These are phyloP conservation scores for Drosophila tropicalis DNA, from an alignment of 1,140 invertebrate species.

Conservation along the genomic window DNA sequence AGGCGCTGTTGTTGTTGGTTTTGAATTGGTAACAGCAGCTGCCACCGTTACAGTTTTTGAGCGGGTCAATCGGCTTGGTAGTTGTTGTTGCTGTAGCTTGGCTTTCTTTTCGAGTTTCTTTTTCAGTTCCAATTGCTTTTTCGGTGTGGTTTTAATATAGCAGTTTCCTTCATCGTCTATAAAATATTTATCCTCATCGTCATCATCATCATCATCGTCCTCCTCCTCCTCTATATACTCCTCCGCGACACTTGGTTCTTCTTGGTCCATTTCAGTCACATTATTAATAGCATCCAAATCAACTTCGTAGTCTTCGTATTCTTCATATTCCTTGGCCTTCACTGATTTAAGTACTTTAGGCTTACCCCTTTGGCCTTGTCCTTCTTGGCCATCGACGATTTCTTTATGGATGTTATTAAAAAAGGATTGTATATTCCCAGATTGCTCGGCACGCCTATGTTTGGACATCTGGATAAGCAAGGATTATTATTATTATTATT, in stretches of 20 bases:
- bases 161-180: conserved; percentile 84
- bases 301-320: conserved; percentile 20
- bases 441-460: conserved; percentile 24
- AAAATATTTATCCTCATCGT: conserved; percentile 81
- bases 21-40: background rate
- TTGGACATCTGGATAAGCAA: conserved; percentile 34
- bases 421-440: conserved; percentile 87
- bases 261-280: background rate
- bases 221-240: background rate
- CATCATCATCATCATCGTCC: conserved; percentile 76
- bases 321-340: conserved; percentile 13
- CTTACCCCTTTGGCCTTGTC: conserved; percentile 39
- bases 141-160: conserved; percentile 64
- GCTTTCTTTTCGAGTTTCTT: conserved; percentile 38
- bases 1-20: background rate
- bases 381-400: conserved; percentile 85
- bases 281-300: conserved; percentile 5
- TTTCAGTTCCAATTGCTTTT: conserved; percentile 47
- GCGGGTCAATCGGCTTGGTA: background rate
- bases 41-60: background rate
- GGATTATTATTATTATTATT: background rate
- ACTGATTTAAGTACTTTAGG: conserved; percentile 37
- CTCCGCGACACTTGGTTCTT: conserved; percentile 61
- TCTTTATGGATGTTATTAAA: conserved; percentile 94
- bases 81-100: conserved; percentile 10